These are phyloP conservation scores for Stegastes partitus DNA, from an alignment of 2,113 vertebrate genomes.

Conservation along the genomic window DNA sequence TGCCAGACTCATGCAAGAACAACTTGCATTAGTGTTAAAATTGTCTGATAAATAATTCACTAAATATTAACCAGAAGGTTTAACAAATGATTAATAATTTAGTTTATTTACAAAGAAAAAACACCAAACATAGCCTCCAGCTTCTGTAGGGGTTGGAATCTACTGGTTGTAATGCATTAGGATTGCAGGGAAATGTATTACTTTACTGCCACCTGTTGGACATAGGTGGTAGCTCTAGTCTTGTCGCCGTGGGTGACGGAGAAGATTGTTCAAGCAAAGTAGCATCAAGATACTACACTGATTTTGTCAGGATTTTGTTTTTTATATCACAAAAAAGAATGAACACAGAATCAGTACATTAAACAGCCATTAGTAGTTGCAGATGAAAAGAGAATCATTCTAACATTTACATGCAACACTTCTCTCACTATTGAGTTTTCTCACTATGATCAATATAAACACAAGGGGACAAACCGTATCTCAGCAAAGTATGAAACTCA, in stretches of 20 bases:
- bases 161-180: too few species aligned
- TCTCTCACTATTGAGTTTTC: too few species aligned
- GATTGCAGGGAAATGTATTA: too few species aligned
- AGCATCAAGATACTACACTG: neutral
- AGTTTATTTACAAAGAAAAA: constrained; percentile 7
- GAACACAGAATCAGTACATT: neutral
- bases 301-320: neutral
- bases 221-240: too few species aligned
- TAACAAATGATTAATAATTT: neutral
- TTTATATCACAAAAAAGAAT: too few species aligned
- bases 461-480: neutral
- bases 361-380: neutral
- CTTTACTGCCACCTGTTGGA: too few species aligned
- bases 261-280: too few species aligned
- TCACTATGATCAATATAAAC: neutral
- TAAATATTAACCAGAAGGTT: neutral
- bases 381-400: constrained; percentile 6
- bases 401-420: constrained; percentile 18
- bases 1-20: neutral
- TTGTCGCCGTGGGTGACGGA: too few species aligned
- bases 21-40: neutral
- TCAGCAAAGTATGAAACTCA: neutral
- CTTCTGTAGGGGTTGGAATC: too few species aligned
- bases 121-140: too few species aligned
- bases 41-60: neutral